Evolutionary conservation across 2,113 vertebrate species (phyloP), one percentile per base, ranked within the genome.

Genomic region (Xerus inauris): DNA sequence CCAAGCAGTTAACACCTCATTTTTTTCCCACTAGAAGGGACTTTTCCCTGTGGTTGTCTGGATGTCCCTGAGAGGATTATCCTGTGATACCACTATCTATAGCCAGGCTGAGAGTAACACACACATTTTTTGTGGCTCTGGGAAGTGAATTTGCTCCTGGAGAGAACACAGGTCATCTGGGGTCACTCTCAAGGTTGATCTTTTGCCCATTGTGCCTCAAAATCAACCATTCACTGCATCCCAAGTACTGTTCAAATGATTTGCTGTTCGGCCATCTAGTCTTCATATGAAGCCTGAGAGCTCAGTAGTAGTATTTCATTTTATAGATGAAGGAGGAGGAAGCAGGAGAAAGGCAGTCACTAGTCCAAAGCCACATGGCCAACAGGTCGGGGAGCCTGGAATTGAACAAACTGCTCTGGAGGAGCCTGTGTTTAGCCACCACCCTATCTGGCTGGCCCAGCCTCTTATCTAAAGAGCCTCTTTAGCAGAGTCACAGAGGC

Each of bases 1-100:
- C 14, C 69, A 47, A 75, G 88, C 73, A 59, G 64, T 91, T 93
- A 89, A 91, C 94, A 40, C 71, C 22, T 49, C 97, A 32, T 76
- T 83, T 97, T 22, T 95, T 97, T 85, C 93, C 75, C 94, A 81
- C 1, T 86, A 94, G 90, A 94, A 75, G n/a, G 30, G 8, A 17
- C 62, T 93, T 84, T 95, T 94, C 96, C 89, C 16, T 75, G 11
- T 83, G 77, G 16, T 62, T 54, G 19, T 65, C 82, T 47, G 81
- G 57, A 87, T 96, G 93, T 89, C 93, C 76, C 42, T 91, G 35
- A 26, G 94, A 95, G 71, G 6, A 11, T 96, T 94, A 96, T 91
- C 47, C 49, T 35, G 72, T 77, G 84, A 95, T 75, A 92, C 6
- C 9, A 8, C 82, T 83, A 17, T 90, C 96, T 96, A 7, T 54